phyloP scores from a whole-genome alignment of 2,888 invertebrate species.

The Phyto melanocephala region DNA sequence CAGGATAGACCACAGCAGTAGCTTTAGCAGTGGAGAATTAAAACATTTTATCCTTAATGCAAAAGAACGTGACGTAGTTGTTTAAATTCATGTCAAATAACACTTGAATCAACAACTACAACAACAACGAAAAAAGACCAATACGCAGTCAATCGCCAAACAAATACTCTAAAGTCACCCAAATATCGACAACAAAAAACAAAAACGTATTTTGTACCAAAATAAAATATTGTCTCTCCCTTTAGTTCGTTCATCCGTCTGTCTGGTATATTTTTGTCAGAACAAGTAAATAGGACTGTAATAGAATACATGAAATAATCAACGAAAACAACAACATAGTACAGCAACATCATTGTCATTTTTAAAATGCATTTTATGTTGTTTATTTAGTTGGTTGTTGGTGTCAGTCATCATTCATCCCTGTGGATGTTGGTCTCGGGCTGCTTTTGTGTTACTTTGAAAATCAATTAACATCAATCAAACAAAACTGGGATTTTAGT shows the following conservation, averaged over 20 bases:
- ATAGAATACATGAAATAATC: slow-evolving; percentile 61
- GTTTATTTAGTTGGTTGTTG: slow-evolving; percentile 50
- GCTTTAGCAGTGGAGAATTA: slow-evolving; percentile 39
- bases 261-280: slow-evolving; percentile 29
- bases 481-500: slow-evolving; percentile 70
- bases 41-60: slow-evolving; percentile 55
- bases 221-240: background rate
- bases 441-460: slow-evolving; percentile 73
- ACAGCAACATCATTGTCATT: slow-evolving; percentile 52
- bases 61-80: slow-evolving; percentile 61
- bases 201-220: background rate
- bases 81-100: slow-evolving; percentile 63
- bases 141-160: slow-evolving; percentile 30
- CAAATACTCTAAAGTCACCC: slow-evolving; percentile 50
- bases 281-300: slow-evolving; percentile 51
- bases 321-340: slow-evolving; percentile 12
- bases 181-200: slow-evolving; percentile 10
- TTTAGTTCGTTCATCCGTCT: background rate
- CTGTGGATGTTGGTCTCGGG: background rate
- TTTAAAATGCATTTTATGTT: slow-evolving; percentile 54
- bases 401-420: background rate
- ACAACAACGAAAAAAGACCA: slow-evolving; percentile 10
- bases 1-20: slow-evolving; percentile 13
- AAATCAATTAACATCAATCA: slow-evolving; percentile 79
- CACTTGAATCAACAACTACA: slow-evolving; percentile 39